These are phyloP conservation scores for Philopedon plagiatum DNA, from an alignment of 2,888 invertebrate genomes.

Conservation along the genomic window DNA sequence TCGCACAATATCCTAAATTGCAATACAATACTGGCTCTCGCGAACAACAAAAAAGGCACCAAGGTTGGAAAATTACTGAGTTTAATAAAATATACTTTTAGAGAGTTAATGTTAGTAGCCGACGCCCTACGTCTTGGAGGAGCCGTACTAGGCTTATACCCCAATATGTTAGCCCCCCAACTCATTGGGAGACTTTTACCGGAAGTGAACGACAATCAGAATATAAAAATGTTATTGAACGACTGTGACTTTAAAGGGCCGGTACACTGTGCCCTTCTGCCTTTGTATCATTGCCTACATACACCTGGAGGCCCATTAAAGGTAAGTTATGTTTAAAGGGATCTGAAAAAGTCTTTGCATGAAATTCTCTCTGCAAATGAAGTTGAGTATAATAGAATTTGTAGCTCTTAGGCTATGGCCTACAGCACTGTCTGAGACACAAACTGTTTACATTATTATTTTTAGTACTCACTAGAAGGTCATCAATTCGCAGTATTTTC, in stretches of 20 bases:
- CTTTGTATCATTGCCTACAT: conserved; percentile 95
- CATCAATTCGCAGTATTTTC: conserved; percentile 98
- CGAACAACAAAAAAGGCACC: no score
- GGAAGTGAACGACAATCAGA: conserved; percentile 85
- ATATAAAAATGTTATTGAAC: conserved; percentile 88
- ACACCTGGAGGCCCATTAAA: conserved; percentile 99
- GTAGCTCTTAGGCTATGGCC: no score
- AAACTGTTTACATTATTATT: no score
- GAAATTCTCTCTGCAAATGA: no score
- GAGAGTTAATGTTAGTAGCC: conserved; percentile 92
- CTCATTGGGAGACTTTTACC: conserved; percentile 93
- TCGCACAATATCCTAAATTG: no score
- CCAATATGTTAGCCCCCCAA: conserved; percentile 97
- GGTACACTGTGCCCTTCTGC: conserved; percentile 90
- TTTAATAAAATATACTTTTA: conserved; percentile 63
- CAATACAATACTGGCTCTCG: no score
- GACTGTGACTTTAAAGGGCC: conserved; percentile 94
- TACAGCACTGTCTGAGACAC: no score
- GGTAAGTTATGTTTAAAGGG: conserved; percentile 68
- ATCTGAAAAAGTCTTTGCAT: background rate
- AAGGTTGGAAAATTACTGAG: no score
- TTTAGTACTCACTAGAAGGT: conserved; percentile 94
- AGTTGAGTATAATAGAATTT: no score
- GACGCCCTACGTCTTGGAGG: conserved; percentile 95
- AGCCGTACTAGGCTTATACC: conserved; percentile 91